Evolutionary conservation across 2,888 invertebrate genomes (phyloP).

Genomic region (Odontothrips loti): DNA sequence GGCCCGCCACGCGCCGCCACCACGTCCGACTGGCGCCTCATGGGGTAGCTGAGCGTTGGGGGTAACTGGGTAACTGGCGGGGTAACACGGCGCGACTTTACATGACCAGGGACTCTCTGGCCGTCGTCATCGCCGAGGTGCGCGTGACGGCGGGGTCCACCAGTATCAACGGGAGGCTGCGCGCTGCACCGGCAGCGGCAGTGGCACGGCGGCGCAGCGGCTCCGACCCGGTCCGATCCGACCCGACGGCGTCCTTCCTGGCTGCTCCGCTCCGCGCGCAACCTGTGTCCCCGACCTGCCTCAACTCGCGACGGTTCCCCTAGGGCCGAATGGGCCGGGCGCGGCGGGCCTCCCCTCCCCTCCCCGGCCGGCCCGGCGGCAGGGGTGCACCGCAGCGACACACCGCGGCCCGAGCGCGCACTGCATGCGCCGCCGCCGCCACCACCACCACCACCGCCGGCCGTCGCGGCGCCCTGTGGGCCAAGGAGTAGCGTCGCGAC

Average conservation of each 20-base stretch:
- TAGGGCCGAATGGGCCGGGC: background rate
- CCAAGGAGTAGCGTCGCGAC: background rate
- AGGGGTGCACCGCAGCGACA: constrained; percentile 13
- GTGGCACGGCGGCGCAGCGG: no score
- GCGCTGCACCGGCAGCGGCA: background rate
- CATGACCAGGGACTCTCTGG: no score
- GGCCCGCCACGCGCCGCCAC: no score
- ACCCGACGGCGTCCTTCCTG: background rate
- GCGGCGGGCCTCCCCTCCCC: background rate
- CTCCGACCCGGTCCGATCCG: no score
- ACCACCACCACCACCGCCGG: background rate
- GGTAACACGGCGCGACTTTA: no score
- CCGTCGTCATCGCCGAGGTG: no score
- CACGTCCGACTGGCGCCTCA: no score
- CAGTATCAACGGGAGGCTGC: no score
- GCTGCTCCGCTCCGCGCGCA: constrained; percentile 2
- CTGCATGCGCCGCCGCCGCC: background rate
- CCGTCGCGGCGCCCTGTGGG: background rate
- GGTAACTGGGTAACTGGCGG: no score
- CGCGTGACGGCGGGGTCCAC: no score
- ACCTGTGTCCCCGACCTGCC: constrained; percentile 15
- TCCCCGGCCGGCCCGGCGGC: background rate
- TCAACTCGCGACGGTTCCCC: constrained; percentile 15
- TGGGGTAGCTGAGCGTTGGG: no score
- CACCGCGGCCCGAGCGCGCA: background rate